Conservation (phyloP, 2,113 vertebrate genomes). For the Thryonomys swinderianus region DNA sequence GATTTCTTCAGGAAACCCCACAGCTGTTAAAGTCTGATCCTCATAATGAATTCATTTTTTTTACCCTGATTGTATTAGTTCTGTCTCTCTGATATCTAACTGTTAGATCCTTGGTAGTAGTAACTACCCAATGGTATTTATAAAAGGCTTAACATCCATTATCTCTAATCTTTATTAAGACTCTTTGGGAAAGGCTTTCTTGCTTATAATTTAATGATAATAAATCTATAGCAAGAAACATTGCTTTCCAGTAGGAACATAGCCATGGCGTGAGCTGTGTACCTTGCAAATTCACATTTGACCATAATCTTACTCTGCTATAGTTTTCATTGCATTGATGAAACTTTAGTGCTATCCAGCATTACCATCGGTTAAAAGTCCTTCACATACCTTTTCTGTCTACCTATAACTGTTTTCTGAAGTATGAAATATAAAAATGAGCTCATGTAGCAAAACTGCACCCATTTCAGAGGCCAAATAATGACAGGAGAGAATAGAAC, state of each 20-base stretch:
- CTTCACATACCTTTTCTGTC: neutral
- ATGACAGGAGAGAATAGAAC: slow-evolving; percentile 53
- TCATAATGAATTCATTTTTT: neutral
- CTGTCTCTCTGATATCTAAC: neutral
- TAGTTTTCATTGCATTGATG: neutral
- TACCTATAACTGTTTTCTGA: neutral
- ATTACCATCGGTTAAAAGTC: neutral
- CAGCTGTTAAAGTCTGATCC: neutral
- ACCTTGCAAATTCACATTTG: neutral
- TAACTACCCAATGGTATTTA: neutral
- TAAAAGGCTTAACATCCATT: neutral
- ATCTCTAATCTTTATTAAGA: neutral
- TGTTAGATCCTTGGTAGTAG: neutral
- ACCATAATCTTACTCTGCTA: neutral
- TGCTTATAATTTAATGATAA: neutral
- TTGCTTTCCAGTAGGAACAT: neutral
- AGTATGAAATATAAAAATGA: neutral
- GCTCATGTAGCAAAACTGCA: slow-evolving; percentile 44
- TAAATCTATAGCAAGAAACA: neutral
- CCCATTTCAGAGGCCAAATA: slow-evolving; percentile 74
- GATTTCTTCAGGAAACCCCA: neutral
- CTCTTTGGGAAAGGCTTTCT: neutral
- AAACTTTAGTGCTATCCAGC: neutral
- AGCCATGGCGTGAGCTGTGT: neutral
- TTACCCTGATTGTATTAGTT: neutral